Conservation (phyloP, 2,113 vertebrate species). For the Rhinogobius similis region DNA sequence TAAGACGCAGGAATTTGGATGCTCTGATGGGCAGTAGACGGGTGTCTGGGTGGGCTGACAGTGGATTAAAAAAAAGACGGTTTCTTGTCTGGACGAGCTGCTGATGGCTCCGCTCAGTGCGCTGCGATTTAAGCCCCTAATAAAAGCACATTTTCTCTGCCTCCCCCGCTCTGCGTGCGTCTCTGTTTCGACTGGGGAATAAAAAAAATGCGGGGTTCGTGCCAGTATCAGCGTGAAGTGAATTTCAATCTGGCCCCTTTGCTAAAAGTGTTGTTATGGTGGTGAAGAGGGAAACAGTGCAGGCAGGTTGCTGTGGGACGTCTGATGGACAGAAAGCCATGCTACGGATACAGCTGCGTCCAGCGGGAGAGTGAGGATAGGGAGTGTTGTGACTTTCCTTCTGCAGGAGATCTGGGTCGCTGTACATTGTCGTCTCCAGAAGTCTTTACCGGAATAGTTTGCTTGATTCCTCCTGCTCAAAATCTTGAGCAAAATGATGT, state of each 20-base stretch:
- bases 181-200: slow-evolving; percentile 11
- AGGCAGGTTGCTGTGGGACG: slow-evolving; percentile 46
- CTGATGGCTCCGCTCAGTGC: slow-evolving; percentile 1
- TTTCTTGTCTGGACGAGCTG: slow-evolving; percentile 3
- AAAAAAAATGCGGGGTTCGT: slow-evolving; percentile 13
- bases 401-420: slow-evolving; percentile 10
- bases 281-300: slow-evolving; percentile 4
- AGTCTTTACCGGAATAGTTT: slow-evolving; percentile 1
- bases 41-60: slow-evolving; percentile 16
- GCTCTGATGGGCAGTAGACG: slow-evolving; percentile 9
- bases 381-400: background rate
- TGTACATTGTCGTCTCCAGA: background rate
- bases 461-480: background rate
- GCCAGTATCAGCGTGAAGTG: slow-evolving; percentile 48
- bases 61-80: slow-evolving; percentile 1
- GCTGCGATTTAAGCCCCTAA: slow-evolving; percentile 5
- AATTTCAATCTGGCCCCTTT: slow-evolving; percentile 46
- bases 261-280: slow-evolving; percentile 41
- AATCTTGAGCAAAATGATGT: no score
- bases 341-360: slow-evolving; percentile 6
- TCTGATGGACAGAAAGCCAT: slow-evolving; percentile 18
- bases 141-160: slow-evolving; percentile 6
- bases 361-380: background rate
- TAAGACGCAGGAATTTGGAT: slow-evolving; percentile 52
- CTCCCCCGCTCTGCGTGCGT: background rate